Evolutionary conservation across 2,888 invertebrate species (phyloP).

Genomic region (Phlogophora meticulosa): DNA sequence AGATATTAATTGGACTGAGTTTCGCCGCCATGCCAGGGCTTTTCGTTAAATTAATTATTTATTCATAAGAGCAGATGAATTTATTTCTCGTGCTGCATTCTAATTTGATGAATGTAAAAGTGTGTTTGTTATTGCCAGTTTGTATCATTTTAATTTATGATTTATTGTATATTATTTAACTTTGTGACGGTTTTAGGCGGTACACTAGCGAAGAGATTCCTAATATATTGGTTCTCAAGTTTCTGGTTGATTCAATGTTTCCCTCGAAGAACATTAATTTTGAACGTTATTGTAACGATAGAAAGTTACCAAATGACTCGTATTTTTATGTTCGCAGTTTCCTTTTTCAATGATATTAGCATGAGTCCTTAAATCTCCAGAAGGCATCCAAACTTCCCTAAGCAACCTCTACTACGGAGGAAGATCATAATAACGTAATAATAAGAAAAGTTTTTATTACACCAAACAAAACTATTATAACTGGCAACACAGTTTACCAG

Average conservation of each 20-base stretch:
- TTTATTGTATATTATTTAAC: conserved; percentile 6
- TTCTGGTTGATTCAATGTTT: not conserved
- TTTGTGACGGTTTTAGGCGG: not conserved
- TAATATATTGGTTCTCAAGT: not conserved
- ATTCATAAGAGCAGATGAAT: conserved; percentile 49
- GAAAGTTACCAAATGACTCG: not conserved
- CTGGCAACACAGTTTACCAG: conserved; percentile 72
- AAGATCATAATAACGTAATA: conserved; percentile 61
- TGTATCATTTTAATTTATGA: conserved; percentile 6
- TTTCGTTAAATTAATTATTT: conserved; percentile 48
- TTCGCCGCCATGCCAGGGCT: conserved; percentile 25
- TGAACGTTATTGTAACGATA: not conserved
- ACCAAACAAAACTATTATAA: conserved; percentile 67
- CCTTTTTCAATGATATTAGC: conserved; percentile 4
- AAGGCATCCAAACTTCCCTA: conserved; percentile 35
- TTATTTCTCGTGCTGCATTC: conserved; percentile 37
- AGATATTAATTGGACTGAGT: conserved; percentile 48
- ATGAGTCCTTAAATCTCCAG: conserved; percentile 7
- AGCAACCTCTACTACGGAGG: conserved; percentile 39
- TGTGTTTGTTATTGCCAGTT: conserved; percentile 30
- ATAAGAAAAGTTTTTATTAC: conserved; percentile 67
- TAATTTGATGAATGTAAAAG: conserved; percentile 45
- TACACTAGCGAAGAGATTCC: not conserved
- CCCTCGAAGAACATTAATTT: not conserved
- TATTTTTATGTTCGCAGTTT: conserved; percentile 8